Base-by-base conservation (phyloP, 2,888 invertebrate genomes). In the Lithophane semibrunnea region DNA sequence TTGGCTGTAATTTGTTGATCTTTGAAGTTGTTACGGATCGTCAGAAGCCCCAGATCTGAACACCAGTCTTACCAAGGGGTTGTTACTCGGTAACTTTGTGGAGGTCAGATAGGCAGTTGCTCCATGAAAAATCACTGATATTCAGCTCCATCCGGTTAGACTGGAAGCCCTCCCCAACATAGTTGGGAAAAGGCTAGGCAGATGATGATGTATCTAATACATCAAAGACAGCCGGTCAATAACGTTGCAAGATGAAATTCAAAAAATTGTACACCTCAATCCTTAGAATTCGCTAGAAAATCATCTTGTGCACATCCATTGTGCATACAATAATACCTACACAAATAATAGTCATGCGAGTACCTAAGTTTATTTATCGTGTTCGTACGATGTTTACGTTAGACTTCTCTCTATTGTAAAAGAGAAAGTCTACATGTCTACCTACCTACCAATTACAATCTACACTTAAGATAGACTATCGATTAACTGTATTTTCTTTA, bases 341-440 rank as follows among this genome's bases (percentile, higher is more conserved):
- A 49, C 37, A 67, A 67, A 58, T 75, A 75, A 67, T 75, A 58
- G 29, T 56, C 29, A 75, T 49, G 13, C 52, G 52, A 42, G 47
- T 66, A 37, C 37, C 37, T 37, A 63, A 67, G 61, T 69, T 60
- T 84, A 69, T 85, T 72, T 85, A 70, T 75, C 54, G 29, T 72
- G 58, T 56, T 58, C 69, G 24, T 63, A 77, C 66, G 24, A 70
- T 77, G 77, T 85, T 81, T 71, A 77, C 72, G 69, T 73, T 80
- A 63, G 29, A 44, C 13, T 73, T 73, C 60, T 71, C 63, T 72
- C 61, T 69, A 66, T 80, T 74, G 77, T 61, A 71, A 85, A 85
- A 85, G 85, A 86, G 83, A 85, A 86, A 83, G 83, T 83, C 65
- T 77, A 58, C 61, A 47, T 44, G 67, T 81, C 44, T 66, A 47